Evolutionary conservation across 2,113 vertebrate species (phyloP).

Genomic region (Plectropomus leopardus): DNA sequence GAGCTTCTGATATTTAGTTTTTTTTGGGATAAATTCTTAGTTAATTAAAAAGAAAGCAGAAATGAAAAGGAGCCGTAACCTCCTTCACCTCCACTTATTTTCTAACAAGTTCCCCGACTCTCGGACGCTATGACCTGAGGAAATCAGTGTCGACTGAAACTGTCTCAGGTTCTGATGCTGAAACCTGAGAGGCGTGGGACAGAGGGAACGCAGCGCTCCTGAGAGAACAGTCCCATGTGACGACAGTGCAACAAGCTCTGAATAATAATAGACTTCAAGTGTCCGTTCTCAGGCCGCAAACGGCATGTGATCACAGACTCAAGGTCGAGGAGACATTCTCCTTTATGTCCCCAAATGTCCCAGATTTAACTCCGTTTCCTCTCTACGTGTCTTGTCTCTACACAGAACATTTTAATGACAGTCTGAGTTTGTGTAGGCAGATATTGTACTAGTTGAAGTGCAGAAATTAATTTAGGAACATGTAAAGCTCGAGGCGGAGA

Average conservation of each 20-base stretch:
- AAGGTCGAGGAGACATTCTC: slow-evolving; percentile 26
- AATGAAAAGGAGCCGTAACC: neutral
- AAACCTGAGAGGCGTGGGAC: slow-evolving; percentile 74
- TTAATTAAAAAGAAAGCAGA: neutral
- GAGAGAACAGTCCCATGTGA: slow-evolving; percentile 31
- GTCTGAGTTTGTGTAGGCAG: neutral
- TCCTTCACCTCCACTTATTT: neutral
- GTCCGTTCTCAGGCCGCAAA: neutral
- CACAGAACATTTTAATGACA: neutral
- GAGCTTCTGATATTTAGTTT: neutral
- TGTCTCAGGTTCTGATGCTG: slow-evolving; percentile 18
- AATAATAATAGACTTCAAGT: slow-evolving; percentile 55
- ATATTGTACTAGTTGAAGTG: neutral
- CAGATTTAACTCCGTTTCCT: neutral
- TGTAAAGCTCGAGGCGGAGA: neutral
- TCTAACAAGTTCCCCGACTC: neutral
- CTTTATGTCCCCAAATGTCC: neutral
- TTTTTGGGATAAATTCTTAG: neutral
- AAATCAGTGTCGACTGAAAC: slow-evolving; percentile 29
- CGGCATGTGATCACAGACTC: neutral
- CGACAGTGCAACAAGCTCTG: neutral
- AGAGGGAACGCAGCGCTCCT: neutral
- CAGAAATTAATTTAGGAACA: neutral
- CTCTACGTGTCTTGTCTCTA: neutral
- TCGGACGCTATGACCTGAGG: neutral